Percentiles rank a stretch among this genome's conserved stretches.
phyloP scores from a whole-genome alignment of 2,888 invertebrate genomes.

The Drosophila yooni region DNA sequence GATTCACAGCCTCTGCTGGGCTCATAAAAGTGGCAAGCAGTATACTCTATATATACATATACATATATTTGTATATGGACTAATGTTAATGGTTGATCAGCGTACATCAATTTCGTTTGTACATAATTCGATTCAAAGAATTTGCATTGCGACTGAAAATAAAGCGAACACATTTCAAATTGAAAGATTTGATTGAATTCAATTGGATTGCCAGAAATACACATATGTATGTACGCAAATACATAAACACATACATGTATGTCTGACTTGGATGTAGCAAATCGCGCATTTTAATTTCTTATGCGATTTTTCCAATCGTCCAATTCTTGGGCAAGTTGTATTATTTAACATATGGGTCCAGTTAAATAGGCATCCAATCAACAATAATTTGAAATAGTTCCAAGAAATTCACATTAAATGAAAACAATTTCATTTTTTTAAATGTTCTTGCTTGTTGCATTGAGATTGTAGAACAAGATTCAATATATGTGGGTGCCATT shows the following conservation, averaged over 20 bases:
- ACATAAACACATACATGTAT: not conserved
- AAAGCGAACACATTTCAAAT: constrained; percentile 23
- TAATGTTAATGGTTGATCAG: constrained; percentile 24
- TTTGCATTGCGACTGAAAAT: constrained; percentile 48
- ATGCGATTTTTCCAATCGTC: constrained; percentile 24
- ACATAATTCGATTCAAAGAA: constrained; percentile 62
- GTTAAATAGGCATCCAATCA: not conserved
- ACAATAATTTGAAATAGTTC: not conserved
- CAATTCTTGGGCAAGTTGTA: not conserved
- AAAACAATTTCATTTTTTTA: not conserved
- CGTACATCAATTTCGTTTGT: constrained; percentile 14
- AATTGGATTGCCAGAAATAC: constrained; percentile 48
- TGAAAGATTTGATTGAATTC: constrained; percentile 63
- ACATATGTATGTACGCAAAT: not conserved
- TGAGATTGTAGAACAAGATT: not conserved
- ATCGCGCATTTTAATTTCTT: constrained; percentile 34
- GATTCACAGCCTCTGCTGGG: constrained; percentile 24
- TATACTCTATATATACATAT: not conserved
- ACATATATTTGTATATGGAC: not conserved
- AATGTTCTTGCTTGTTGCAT: not conserved
- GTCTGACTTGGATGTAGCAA: not conserved
- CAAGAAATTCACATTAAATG: not conserved
- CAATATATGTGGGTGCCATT: not conserved
- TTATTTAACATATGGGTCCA: not conserved
- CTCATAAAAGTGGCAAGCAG: constrained; percentile 56